Base-by-base conservation (phyloP, 2,888 invertebrate species). In the Choristoneura rosaceana region DNA sequence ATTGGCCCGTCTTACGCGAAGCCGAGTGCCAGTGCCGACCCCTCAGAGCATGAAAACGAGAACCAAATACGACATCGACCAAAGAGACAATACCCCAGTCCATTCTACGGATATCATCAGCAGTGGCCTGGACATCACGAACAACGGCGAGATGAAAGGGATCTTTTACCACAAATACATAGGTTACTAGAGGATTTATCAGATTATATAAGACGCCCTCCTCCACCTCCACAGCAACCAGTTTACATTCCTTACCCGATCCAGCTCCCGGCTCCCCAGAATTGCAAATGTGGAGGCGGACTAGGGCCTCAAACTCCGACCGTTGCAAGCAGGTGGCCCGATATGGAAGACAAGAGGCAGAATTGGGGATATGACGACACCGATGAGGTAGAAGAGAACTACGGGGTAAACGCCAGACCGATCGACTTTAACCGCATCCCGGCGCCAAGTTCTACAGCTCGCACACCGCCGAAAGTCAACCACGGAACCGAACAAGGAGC, bases 241-340 rank as follows among this genome's bases (percentile, higher is more conserved):
- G 86, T 92, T 69, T 92, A 91, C 78, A 80, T 93, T 41, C 90
- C 87, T 0, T 91, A 90, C 69, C 87, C 90, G 3, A 81, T 91
- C 9, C 82, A 86, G 3, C 86, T 86, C 62, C 84, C 86, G 7
- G 76, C 87, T 0, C 82, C 80, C 8, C 85, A 84, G 63, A 76
- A 77, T 45, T 76, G 76, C 12, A 63, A 79, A 9, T 89, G 90
- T 71, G 75, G 74, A 2, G 71, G 17, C 1, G 70, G 25, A 12
- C 0, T 77, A 33, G 34, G 15, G 60, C 2, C 62, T n/a, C 75
- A 80, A 1, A 0, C 25, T 9, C 80, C 83, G 15, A 76, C 81
- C 52, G 67, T 87, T 9, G 78, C 81, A 1, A 77, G 3, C n/a
- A 84, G 90, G 73, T 83, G 83, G 47, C 86, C 88, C 3, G 82